Evolutionary conservation across 2,113 vertebrate species (phyloP).

Genomic region (Corvus cornix): DNA sequence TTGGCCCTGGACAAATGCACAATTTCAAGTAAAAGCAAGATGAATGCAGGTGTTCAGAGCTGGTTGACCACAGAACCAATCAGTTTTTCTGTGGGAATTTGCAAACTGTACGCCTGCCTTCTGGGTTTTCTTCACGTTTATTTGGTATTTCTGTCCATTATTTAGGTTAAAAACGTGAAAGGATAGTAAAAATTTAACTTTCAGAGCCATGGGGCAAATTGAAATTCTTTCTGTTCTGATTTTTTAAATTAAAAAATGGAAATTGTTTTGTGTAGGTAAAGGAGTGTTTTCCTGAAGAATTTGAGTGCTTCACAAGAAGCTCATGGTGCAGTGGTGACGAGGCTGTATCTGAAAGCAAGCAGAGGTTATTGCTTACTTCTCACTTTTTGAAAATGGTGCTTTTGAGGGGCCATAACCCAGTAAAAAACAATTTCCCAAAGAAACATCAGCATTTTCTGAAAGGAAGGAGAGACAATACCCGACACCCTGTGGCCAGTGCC

Average conservation of each 20-base stretch:
- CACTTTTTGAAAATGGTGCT: neutral
- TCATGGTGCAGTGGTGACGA: neutral
- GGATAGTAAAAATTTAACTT: neutral
- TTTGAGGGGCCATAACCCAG: neutral
- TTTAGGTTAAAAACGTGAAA: neutral
- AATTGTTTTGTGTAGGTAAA: neutral
- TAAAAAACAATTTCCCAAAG: neutral
- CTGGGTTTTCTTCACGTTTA: neutral
- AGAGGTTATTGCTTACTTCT: neutral
- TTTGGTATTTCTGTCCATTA: neutral
- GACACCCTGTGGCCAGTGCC: rapidly evolving
- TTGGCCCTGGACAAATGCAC: neutral
- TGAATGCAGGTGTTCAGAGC: neutral
- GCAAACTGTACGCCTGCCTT: rapidly evolving
- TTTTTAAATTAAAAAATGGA: neutral
- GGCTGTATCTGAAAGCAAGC: neutral
- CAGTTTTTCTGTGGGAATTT: neutral
- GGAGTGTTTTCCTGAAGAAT: neutral
- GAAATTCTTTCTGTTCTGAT: neutral
- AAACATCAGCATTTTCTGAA: neutral
- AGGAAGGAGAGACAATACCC: neutral
- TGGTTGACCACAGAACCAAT: neutral
- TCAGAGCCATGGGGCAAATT: neutral
- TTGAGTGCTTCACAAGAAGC: neutral
- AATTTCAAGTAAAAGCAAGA: neutral